A percentile compares a stretch with the other conserved stretches of the same genome.
Evolutionary conservation across 2,888 invertebrate species (phyloP).

Genomic region (Sussaba pulchella): DNA sequence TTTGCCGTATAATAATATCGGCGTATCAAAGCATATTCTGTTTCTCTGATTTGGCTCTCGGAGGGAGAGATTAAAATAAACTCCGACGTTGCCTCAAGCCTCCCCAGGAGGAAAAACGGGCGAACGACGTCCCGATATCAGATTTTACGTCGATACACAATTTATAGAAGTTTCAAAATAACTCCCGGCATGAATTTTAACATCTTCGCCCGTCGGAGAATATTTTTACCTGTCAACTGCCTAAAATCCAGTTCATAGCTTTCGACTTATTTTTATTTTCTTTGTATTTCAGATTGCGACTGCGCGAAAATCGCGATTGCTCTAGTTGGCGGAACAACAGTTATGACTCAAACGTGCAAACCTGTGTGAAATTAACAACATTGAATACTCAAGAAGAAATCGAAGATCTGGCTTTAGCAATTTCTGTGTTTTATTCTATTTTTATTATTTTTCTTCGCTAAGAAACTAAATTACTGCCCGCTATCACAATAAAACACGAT

Average conservation of each 20-base stretch:
- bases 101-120: not conserved
- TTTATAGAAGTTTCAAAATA: constrained; percentile 46
- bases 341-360: constrained; percentile 28
- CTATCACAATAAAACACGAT: constrained; percentile 23
- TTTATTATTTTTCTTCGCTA: constrained; percentile 1
- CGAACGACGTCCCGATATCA: constrained; percentile 5
- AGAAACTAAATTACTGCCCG: constrained; percentile 30
- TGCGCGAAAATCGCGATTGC: not conserved
- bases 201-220: not conserved
- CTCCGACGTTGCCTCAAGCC: constrained; percentile 45
- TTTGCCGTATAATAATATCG: constrained; percentile 19
- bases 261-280: constrained; percentile 31
- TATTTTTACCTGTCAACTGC: not conserved
- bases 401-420: constrained; percentile 16
- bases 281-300: constrained; percentile 47
- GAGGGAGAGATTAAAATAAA: constrained; percentile 56
- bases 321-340: constrained; percentile 7
- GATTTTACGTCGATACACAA: not conserved
- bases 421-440: not conserved
- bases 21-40: not conserved
- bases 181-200: not conserved
- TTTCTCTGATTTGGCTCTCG: not conserved
- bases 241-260: not conserved
- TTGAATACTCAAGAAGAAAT: constrained; percentile 31
- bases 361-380: constrained; percentile 43